phyloP scores from a whole-genome alignment of 2,888 invertebrate genomes.

The Synergus japonicus region DNA sequence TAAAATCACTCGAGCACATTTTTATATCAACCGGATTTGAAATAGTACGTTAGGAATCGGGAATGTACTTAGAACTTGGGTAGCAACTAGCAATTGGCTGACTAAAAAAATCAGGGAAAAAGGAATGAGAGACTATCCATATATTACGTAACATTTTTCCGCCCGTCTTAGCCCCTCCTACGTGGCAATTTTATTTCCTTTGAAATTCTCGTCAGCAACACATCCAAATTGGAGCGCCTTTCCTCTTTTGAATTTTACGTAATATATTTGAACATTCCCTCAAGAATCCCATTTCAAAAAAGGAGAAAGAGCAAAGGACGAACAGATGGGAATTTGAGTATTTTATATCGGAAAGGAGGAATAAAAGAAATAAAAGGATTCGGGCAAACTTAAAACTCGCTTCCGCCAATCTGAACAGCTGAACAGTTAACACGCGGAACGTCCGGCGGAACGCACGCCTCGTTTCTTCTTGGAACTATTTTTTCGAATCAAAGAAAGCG shows the following conservation, averaged over 20 bases:
- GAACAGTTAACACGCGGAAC: slow-evolving; percentile 13
- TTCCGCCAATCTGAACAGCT: slow-evolving; percentile 27
- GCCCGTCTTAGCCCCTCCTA: not conserved
- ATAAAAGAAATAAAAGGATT: not conserved
- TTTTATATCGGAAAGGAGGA: not conserved
- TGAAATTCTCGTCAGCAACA: not conserved
- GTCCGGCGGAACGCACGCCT: slow-evolving; percentile 35
- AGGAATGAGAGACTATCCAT: not conserved
- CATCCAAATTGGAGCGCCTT: not conserved
- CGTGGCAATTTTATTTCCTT: too few species aligned
- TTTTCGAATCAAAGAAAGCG: not conserved
- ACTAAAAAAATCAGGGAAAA: not conserved
- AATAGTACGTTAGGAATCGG: not conserved
- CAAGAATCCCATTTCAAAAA: not conserved
- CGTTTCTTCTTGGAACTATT: slow-evolving; percentile 13
- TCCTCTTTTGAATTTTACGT: not conserved
- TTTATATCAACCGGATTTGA: slow-evolving; percentile 24
- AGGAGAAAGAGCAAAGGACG: not conserved
- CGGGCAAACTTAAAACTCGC: not conserved
- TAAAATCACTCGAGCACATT: slow-evolving; percentile 40
- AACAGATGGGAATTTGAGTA: not conserved
- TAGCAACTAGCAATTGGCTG: slow-evolving; percentile 15
- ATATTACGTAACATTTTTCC: not conserved
- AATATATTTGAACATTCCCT: not conserved
- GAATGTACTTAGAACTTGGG: slow-evolving; percentile 20